A percentile compares a stretch with the other conserved stretches of the same genome.
Evolutionary conservation across 2,888 invertebrate genomes (phyloP).

Genomic region (Thereva unica): DNA sequence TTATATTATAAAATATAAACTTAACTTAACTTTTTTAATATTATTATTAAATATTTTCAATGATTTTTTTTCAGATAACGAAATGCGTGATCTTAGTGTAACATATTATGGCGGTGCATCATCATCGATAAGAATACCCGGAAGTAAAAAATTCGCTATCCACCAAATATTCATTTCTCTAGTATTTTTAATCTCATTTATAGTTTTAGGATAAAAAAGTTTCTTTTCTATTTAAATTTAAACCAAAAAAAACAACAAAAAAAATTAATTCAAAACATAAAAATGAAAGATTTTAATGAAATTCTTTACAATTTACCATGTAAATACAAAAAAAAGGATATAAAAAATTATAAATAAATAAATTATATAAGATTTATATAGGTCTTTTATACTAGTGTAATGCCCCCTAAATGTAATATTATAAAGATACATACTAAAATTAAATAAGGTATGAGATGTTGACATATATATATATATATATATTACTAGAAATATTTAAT

Average conservation of each 20-base stretch:
- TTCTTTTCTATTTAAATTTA: background rate
- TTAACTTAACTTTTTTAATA: no score
- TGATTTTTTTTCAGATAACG: slow-evolving; percentile 52
- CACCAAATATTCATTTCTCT: slow-evolving; percentile 17
- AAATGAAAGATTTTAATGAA: slow-evolving; percentile 18
- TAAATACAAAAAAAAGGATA: no score
- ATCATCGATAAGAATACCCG: slow-evolving; percentile 19
- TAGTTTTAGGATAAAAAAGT: slow-evolving; percentile 35
- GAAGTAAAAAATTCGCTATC: slow-evolving; percentile 6
- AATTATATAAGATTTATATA: slow-evolving; percentile 36
- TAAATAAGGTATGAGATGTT: slow-evolving; percentile 16
- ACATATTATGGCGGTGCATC: slow-evolving; percentile 53
- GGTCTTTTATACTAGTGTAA: slow-evolving; percentile 42
- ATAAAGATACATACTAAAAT: no score
- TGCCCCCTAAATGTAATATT: slow-evolving; percentile 28
- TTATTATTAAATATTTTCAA: slow-evolving; percentile 8
- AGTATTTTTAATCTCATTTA: slow-evolving; percentile 33
- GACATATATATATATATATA: background rate
- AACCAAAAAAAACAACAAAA: no score
- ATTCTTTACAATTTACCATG: slow-evolving; percentile 29
- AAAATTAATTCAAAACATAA: background rate
- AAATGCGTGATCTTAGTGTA: slow-evolving; percentile 58
- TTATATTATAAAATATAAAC: no score
- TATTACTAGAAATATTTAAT: background rate
- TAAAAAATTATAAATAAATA: slow-evolving; percentile 28